phyloP scores from a whole-genome alignment of 2,888 invertebrate species.

The Troides aeacus region DNA sequence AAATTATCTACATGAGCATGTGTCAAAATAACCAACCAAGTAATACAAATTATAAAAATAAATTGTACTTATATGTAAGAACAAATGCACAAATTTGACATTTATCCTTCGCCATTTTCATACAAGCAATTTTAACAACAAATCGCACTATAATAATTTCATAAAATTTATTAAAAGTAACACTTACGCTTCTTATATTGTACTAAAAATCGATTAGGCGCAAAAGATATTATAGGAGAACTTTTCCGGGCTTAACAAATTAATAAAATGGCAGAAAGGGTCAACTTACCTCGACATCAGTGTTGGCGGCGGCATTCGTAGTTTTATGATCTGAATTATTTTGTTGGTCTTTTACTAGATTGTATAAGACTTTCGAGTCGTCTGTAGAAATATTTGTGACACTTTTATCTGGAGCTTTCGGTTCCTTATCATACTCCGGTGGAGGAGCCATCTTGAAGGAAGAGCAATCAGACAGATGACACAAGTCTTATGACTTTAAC shows the following conservation, averaged over 20 bases:
- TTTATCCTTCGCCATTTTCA: constrained; percentile 59
- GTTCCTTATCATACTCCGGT: constrained; percentile 87
- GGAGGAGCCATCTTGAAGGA: constrained; percentile 88
- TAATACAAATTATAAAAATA: constrained; percentile 7
- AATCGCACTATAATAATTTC: constrained; percentile 24
- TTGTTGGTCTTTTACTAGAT: constrained; percentile 64
- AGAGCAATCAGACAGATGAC: constrained; percentile 77
- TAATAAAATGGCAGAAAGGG: constrained; percentile 58
- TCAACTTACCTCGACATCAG: constrained; percentile 72
- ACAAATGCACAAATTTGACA: constrained; percentile 49
- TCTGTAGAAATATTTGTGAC: constrained; percentile 63
- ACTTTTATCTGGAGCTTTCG: constrained; percentile 87
- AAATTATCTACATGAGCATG: too few relatives aligned
- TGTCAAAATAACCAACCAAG: too few relatives aligned
- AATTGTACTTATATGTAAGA: constrained; percentile 12
- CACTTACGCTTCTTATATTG: not conserved
- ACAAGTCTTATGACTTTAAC: constrained; percentile 78
- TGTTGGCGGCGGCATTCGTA: constrained; percentile 53
- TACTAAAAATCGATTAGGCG: constrained; percentile 12
- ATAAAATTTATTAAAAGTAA: not conserved
- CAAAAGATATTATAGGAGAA: constrained; percentile 14
- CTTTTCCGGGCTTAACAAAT: constrained; percentile 40
- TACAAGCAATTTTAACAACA: constrained; percentile 40
- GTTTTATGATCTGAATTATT: constrained; percentile 65
- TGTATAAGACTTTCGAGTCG: constrained; percentile 73